Conservation (phyloP, 2,888 invertebrate genomes). For the Hedychridium roseum region DNA sequence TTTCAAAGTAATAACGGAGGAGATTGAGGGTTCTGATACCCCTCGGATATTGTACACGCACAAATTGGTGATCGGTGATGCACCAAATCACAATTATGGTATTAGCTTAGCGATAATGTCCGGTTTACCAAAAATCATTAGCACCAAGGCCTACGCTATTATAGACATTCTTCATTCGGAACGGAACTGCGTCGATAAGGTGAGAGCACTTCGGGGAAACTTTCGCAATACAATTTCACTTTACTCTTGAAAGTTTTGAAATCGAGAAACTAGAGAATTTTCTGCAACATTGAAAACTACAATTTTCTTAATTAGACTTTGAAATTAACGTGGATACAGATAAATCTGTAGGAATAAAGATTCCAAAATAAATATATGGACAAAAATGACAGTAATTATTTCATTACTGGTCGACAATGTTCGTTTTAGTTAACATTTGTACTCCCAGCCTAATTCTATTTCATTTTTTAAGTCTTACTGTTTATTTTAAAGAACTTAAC, state of each 20-base stretch:
- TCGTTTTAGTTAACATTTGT: too few relatives aligned
- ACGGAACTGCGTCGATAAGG: not conserved
- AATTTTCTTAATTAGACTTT: not conserved
- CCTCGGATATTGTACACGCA: slow-evolving; percentile 71
- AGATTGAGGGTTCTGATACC: slow-evolving; percentile 48
- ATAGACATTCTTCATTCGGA: slow-evolving; percentile 43
- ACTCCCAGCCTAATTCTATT: too few relatives aligned
- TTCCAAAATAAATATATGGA: too few relatives aligned
- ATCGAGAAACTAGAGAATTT: not conserved
- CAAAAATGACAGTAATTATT: too few relatives aligned
- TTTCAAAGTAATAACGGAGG: slow-evolving; percentile 63
- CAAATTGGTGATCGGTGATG: slow-evolving; percentile 70
- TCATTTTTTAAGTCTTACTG: too few relatives aligned
- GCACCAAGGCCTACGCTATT: slow-evolving; percentile 65
- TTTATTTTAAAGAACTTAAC: too few relatives aligned
- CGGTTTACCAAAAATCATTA: slow-evolving; percentile 69
- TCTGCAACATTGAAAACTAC: not conserved
- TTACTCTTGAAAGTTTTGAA: not conserved
- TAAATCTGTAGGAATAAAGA: too few relatives aligned
- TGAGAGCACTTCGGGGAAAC: not conserved
- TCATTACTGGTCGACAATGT: too few relatives aligned
- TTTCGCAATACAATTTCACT: not conserved
- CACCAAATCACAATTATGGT: slow-evolving; percentile 72
- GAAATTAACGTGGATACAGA: too few relatives aligned
- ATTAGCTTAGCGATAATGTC: slow-evolving; percentile 71